A percentile compares a stretch with the other conserved stretches of the same genome.
These are phyloP conservation scores for Bombus confusus DNA, from an alignment of 1,140 invertebrate species.

Conservation along the genomic window DNA sequence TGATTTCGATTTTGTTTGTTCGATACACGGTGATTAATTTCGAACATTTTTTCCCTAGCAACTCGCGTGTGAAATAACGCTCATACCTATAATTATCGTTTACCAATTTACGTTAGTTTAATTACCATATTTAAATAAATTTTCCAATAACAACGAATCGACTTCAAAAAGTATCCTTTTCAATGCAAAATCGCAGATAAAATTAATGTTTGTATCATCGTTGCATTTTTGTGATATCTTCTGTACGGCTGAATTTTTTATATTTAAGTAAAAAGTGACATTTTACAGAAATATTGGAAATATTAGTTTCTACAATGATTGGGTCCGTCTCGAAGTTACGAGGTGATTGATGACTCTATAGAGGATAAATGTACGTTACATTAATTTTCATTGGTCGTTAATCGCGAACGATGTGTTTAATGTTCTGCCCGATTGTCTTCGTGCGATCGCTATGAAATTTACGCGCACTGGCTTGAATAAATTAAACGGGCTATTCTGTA, in stretches of 20 bases:
- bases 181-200: neutral
- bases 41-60: neutral
- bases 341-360: neutral
- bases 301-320: neutral
- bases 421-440: neutral
- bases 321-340: too few species aligned
- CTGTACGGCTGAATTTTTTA: neutral
- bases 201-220: neutral
- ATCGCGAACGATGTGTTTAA: neutral
- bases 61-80: neutral
- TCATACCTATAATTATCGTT: neutral
- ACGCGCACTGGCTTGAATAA: neutral
- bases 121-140: neutral
- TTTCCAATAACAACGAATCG: neutral
- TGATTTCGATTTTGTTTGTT: neutral
- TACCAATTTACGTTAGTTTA: neutral
- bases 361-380: neutral
- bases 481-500: too few species aligned
- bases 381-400: neutral
- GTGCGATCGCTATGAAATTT: neutral
- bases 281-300: neutral
- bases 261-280: neutral
- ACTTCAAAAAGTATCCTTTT: neutral
- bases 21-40: neutral
- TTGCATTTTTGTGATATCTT: too few species aligned